Evolutionary conservation across 1,140 invertebrate species (phyloP).

Genomic region (Wasmannia auropunctata): DNA sequence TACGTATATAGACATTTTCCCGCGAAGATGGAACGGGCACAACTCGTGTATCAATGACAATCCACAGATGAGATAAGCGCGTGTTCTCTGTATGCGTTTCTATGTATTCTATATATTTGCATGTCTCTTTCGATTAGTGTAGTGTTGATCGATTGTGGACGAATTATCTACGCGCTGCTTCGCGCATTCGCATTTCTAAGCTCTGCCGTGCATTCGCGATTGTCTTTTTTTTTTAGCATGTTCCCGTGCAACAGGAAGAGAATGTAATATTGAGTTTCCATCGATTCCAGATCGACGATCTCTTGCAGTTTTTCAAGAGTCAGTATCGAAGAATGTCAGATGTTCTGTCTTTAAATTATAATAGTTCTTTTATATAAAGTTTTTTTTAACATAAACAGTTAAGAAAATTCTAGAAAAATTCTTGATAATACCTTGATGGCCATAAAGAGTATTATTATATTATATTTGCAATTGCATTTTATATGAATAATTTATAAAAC

Average conservation of each 20-base stretch:
- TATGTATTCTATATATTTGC: conserved; percentile 60
- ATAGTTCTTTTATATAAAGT: background rate
- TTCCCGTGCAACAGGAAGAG: conserved; percentile 65
- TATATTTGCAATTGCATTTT: background rate
- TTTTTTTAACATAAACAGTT: background rate
- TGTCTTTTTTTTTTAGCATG: conserved; percentile 73
- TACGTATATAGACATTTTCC: background rate
- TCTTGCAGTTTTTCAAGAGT: conserved; percentile 15
- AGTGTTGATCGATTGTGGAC: conserved; percentile 45
- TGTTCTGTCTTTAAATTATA: background rate
- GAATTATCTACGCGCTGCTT: conserved; percentile 66
- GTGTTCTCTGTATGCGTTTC: too few relatives aligned
- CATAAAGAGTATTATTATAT: background rate
- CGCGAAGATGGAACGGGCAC: background rate
- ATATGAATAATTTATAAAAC: background rate
- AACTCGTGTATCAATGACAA: conserved; percentile 10
- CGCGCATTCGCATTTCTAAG: conserved; percentile 72
- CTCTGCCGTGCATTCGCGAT: conserved; percentile 74
- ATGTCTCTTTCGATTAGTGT: conserved; percentile 47
- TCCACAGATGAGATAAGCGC: conserved; percentile 42
- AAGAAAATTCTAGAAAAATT: background rate
- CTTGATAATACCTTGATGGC: background rate
- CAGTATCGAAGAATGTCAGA: background rate
- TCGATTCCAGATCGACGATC: background rate
- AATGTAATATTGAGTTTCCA: conserved; percentile 48